Base-by-base conservation (phyloP, 2,797 vertebrate genomes). In the Poeciliopsis turneri region DNA sequence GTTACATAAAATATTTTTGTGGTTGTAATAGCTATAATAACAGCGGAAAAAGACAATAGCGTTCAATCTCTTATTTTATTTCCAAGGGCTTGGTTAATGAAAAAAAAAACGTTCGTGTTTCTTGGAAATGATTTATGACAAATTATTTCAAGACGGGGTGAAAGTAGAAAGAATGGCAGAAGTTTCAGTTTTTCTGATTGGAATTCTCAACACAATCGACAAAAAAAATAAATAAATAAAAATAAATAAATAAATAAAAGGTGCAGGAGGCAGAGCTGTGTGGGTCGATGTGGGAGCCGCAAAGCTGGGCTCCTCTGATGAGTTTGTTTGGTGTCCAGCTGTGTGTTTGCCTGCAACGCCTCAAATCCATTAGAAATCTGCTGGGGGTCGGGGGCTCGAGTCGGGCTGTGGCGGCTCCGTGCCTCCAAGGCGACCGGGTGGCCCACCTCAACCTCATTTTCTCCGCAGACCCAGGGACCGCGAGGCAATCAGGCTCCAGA, bases 361-460 rank as follows among this genome's bases (percentile, higher is more conserved):
- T 94, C 93, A 95, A 95, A 95, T 93, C 95, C 93, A 95, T 95
- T 95, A 95, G 94, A 94, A 94, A 95, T 95, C 95, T 92, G 94
- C 94, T 90, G 92, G 94, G 93, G 94, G 93, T 94, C 94, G 94
- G 87, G 86, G 93, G 91, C 90, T 94, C 86, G 89, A 89, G 92
- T 94, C 92, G 86, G 84, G 83, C 92, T 87, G 88, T 82, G 80
- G 90, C 84, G 90, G 88, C 93, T 90, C 86, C 90, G 90, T 89
- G 91, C 91, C 89, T 90, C 16, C 68, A 86, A 90, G 88, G 89
- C 88, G 88, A 87, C 92, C 76, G 78, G 85, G 91, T 85, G 84
- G 88, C 88, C 91, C 93, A 94, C 94, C 93, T 94, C 93, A 93
- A 94, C 94, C 94, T 95, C 92, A 95, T 96, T 95, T 95, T 94